phyloP scores from a whole-genome alignment of 2,888 invertebrate species.

The Agonopterix alstromeriana region DNA sequence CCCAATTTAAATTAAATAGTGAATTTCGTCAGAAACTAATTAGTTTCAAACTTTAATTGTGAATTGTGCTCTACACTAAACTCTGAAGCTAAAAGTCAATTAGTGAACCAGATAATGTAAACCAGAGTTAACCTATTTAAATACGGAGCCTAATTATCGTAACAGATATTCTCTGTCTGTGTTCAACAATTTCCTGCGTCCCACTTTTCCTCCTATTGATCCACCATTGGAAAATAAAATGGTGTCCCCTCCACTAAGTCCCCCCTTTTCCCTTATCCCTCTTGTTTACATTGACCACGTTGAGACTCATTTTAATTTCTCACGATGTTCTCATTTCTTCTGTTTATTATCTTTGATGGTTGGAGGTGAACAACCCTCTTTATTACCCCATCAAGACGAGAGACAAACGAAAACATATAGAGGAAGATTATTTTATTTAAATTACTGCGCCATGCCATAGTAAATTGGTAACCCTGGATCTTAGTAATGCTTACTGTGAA shows the following conservation, averaged over 20 bases:
- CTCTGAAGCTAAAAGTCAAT: too few relatives aligned
- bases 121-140: too few relatives aligned
- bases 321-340: slow-evolving; percentile 17
- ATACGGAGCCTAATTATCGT: not conserved
- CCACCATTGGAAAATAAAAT: slow-evolving; percentile 51
- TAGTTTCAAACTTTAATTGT: too few relatives aligned
- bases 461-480: too few relatives aligned
- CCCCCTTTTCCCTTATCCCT: slow-evolving; percentile 10
- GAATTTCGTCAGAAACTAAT: too few relatives aligned
- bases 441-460: too few relatives aligned
- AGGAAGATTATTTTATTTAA: too few relatives aligned
- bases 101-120: too few relatives aligned
- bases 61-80: too few relatives aligned
- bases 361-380: slow-evolving; percentile 34
- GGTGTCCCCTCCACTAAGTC: slow-evolving; percentile 2
- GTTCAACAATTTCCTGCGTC: slow-evolving; percentile 55
- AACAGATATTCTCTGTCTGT: slow-evolving; percentile 2
- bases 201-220: slow-evolving; percentile 51
- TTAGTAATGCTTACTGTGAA: too few relatives aligned
- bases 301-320: slow-evolving; percentile 58
- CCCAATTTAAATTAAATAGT: too few relatives aligned
- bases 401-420: too few relatives aligned
- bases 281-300: slow-evolving; percentile 54
- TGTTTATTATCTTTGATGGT: slow-evolving; percentile 42
- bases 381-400: slow-evolving; percentile 22